These are phyloP conservation scores for Candidula unifasciata DNA, from an alignment of 2,888 invertebrate species.

Conservation along the genomic window DNA sequence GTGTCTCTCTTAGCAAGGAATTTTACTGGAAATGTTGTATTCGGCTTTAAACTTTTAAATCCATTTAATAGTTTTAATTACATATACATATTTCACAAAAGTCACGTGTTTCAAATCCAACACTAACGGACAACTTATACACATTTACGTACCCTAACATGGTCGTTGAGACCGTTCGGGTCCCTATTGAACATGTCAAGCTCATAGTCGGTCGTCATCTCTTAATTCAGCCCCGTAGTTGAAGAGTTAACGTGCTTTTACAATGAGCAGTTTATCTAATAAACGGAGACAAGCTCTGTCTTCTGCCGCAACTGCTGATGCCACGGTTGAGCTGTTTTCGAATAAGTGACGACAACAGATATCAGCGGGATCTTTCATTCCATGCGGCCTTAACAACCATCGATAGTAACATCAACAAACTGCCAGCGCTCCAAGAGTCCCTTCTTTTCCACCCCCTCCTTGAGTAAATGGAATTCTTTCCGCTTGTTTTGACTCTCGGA, in stretches of 20 bases:
- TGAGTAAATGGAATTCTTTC: neutral
- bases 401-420: conserved; percentile 8
- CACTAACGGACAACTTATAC: neutral
- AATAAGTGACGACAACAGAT: neutral
- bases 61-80: no score
- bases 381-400: neutral
- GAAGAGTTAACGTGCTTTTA: neutral
- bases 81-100: no score
- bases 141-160: conserved; percentile 82
- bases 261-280: neutral
- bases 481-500: neutral
- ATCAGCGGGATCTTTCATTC: neutral
- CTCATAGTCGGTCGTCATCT: conserved; percentile 4
- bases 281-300: neutral
- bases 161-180: conserved; percentile 85
- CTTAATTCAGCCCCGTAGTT: no score
- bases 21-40: no score
- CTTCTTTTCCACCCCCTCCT: neutral
- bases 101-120: no score
- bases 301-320: neutral
- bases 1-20: no score
- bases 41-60: no score
- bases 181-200: conserved; percentile 84
- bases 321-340: no score
- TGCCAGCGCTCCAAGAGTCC: neutral